Evolutionary conservation across 2,888 invertebrate genomes (phyloP), one percentile per base, ranked within the genome.

Genomic region (Tolmerus cingulatus): DNA sequence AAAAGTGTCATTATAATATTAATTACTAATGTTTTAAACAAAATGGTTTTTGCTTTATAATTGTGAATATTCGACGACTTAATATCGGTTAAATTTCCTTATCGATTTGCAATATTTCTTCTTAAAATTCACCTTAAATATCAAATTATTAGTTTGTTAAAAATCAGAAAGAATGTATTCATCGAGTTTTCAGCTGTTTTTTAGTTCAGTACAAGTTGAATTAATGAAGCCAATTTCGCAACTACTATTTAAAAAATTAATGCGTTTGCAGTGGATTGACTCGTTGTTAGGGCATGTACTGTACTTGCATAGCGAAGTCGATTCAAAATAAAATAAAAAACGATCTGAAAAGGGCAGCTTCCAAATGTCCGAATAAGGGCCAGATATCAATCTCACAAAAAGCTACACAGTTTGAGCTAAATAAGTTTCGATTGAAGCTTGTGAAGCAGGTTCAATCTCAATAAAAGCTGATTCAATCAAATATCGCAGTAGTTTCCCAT

Each of bases 391-490:
- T 51, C 51, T 23, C 46, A 51, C 79, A 79, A 79, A 79, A 79
- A 34, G 27, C 78, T 27, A 46, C 43, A 43, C 37, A 78, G 37
- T 78, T 78, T 55, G 16, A 79, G 78, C 51, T 27, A 79, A 79
- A 51, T 51, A 46, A 79, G 51, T 79, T 79, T 79, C 46, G 55
- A 79, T 66, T 66, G 66, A 66, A 66, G 27, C 66, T 23, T 66
- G 79, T 51, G 79, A 79, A 34, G 27, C 30, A 27, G 23, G 23
- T 79, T 79, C 79, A 79, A 79, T 82, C 82, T 66, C 82, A 82
- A 82, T 82, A 82, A 82, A 82, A 82, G 66, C 82, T 57, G 66
- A 57, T 82, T 82, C 82, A 82, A 82, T 82, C 82, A 82, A 82
- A 82, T 57, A 82, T 57, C 82, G 40, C 30, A 82, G 27, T 79